Base-by-base conservation (phyloP, 2,113 vertebrate genomes). In the Sisor rabdophorus region DNA sequence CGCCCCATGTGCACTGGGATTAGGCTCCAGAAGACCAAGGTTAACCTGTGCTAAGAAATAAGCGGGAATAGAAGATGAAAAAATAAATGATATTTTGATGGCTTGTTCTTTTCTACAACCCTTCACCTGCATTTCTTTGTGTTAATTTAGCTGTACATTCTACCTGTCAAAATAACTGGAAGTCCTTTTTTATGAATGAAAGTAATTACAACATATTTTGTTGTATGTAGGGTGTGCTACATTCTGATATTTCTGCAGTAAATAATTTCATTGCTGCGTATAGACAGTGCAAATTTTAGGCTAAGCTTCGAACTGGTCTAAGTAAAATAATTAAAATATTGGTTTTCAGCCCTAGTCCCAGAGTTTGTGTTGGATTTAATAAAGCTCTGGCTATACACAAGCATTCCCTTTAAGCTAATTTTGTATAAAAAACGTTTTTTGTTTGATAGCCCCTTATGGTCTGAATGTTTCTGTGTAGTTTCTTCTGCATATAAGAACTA, bases 101-200 rank as follows among this genome's bases (percentile, higher is more conserved):
- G 28, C 7, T 1, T 67, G n/a, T 52, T 58, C 32, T 71, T 61
- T 75, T 64, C 58, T n/a, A 60, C 50, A 32, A 28, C 3, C 56
- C 73, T 72, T 64, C 65, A 19, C 17, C 68, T 81, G 40, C 16
- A 30, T 17, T 70, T 20, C 30, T 47, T 13, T n/a, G 4, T 56
- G 17, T 76, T 16, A 16, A 48, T 30, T 28, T 76, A 17, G 12
- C 50, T 76, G 32, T 65, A 26, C 26, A 68, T 19, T 20, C 17
- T 69, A 52, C 19, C 26, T 28, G 15, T 28, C 24, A 47, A 15
- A 24, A 0, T 12, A 15, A 65, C 63, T 15, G n/a, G 36, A 65
- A 24, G 63, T 16, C n/a, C 12, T 26, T 15, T 24, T 22, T 10
- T 64, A 20, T 67, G 24, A 13, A 17, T 26, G 22, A 48, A 16